Evolutionary conservation across 2,113 vertebrate species (phyloP).

Genomic region (Astur gentilis): DNA sequence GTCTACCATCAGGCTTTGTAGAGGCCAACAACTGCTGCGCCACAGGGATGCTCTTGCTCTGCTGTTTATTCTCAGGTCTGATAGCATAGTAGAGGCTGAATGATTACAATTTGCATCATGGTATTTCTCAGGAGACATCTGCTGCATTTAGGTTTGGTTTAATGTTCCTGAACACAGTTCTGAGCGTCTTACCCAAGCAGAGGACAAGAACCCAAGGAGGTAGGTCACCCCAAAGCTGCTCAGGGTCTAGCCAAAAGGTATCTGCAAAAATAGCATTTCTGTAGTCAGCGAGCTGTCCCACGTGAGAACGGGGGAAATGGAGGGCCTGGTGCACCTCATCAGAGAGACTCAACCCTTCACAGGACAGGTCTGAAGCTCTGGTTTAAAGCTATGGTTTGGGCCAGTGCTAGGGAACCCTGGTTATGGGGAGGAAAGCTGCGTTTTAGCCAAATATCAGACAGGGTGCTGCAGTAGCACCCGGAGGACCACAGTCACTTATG

Average conservation of each 20-base stretch:
- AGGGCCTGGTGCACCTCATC: neutral
- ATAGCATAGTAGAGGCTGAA: neutral
- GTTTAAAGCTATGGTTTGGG: neutral
- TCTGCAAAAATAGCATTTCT: neutral
- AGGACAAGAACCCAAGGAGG: rapidly evolving
- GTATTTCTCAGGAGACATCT: neutral
- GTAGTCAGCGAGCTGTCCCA: rapidly evolving
- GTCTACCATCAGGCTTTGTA: neutral
- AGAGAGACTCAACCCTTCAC: neutral
- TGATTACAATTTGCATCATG: neutral
- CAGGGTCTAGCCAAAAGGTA: neutral
- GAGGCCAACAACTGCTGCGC: neutral
- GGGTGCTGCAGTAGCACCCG: neutral
- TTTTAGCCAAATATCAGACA: neutral
- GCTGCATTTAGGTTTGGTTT: neutral
- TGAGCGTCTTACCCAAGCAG: neutral
- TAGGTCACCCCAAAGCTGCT: neutral
- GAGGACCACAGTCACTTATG: rapidly evolving
- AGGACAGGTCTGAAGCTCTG: neutral
- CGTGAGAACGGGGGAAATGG: rapidly evolving
- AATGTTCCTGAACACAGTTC: neutral
- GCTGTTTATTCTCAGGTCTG: neutral
- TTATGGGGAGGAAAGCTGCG: neutral
- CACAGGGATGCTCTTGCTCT: neutral
- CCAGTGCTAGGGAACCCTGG: rapidly evolving